These are phyloP conservation scores for Machimus atricapillus DNA, from an alignment of 2,888 invertebrate species.

Conservation along the genomic window DNA sequence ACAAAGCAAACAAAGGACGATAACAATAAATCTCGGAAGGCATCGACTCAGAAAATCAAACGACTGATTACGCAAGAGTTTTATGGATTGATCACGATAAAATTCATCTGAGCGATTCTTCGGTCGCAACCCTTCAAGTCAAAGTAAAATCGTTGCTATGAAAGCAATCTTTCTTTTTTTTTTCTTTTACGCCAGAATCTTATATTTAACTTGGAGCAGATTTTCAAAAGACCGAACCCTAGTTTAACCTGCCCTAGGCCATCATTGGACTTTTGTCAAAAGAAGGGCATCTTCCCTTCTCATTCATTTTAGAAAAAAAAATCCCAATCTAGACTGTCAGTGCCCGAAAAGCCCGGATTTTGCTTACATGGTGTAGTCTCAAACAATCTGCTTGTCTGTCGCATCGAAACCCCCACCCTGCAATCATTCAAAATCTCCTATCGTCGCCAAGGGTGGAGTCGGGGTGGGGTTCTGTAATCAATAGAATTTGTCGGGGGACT, in stretches of 20 bases:
- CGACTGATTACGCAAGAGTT: background rate
- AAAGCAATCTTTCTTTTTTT: background rate
- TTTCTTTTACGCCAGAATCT: background rate
- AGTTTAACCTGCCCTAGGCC: background rate
- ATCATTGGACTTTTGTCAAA: background rate
- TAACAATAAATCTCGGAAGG: background rate
- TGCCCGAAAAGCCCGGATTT: background rate
- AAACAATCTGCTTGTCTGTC: background rate
- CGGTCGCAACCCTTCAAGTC: background rate
- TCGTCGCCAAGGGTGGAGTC: background rate
- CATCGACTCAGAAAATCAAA: background rate
- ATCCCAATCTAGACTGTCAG: background rate
- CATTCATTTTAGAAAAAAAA: background rate
- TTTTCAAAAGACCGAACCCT: background rate
- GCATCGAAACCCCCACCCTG: background rate
- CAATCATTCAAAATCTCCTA: background rate
- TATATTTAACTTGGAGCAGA: background rate
- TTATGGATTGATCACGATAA: background rate
- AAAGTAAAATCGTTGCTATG: background rate
- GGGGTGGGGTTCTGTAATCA: background rate
- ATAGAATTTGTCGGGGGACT: background rate
- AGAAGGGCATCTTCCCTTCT: background rate
- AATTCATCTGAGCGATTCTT: background rate
- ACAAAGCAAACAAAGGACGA: background rate
- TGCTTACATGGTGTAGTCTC: background rate